Conservation (phyloP, 1,140 invertebrate species). For the Heliconius eleuchia region DNA sequence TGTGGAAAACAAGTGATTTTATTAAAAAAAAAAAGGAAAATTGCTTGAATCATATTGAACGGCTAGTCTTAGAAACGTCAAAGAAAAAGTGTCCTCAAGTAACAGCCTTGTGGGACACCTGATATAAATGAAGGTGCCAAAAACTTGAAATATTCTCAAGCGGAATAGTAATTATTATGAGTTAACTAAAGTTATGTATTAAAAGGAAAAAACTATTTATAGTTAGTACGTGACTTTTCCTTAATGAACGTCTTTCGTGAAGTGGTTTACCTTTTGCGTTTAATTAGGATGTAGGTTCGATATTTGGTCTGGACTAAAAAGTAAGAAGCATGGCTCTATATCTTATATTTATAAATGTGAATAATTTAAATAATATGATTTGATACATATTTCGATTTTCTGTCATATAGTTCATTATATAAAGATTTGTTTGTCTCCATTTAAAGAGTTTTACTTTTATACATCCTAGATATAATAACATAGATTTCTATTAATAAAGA, state of each 20-base stretch:
- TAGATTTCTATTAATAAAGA: no score
- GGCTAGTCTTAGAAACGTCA: not conserved
- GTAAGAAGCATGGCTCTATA: no score
- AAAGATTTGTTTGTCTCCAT: no score
- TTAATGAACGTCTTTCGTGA: not conserved
- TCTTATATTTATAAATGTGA: no score
- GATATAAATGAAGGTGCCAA: not conserved
- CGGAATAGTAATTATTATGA: constrained; percentile 8
- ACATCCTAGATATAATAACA: no score
- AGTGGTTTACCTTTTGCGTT: not conserved
- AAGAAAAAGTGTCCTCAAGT: not conserved
- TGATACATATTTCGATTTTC: no score
- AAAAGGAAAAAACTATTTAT: constrained; percentile 7
- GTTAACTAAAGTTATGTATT: not conserved
- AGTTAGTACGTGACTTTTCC: not conserved
- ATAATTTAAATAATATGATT: no score
- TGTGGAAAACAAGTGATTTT: no score
- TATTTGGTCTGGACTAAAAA: not conserved
- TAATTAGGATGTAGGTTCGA: not conserved
- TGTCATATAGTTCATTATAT: no score
- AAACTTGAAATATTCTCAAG: not conserved
- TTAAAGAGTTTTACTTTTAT: no score
- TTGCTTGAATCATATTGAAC: not conserved
- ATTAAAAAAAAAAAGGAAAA: no score
- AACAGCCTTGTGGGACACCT: constrained; percentile 7